These are phyloP conservation scores for Molorchus minor DNA, from an alignment of 2,888 invertebrate species.

Conservation along the genomic window DNA sequence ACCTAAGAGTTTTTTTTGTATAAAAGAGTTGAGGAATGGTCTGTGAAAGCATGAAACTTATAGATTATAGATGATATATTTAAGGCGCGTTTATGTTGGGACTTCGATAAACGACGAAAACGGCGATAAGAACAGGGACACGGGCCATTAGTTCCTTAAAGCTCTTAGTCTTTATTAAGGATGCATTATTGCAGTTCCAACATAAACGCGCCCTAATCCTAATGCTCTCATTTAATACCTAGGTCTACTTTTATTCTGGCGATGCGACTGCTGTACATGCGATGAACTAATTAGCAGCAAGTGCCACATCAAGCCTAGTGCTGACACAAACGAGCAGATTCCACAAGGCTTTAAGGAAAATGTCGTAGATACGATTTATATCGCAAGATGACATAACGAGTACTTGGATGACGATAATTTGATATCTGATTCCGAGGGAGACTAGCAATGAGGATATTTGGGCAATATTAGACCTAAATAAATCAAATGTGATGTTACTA, in stretches of 20 bases:
- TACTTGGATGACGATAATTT: conserved; percentile 54
- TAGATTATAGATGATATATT: too few relatives aligned
- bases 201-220: not conserved
- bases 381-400: conserved; percentile 67
- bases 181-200: too few relatives aligned
- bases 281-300: conserved; percentile 48
- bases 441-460: conserved; percentile 33
- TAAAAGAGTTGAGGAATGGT: too few relatives aligned
- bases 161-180: too few relatives aligned
- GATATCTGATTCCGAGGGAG: conserved; percentile 52
- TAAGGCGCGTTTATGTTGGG: too few relatives aligned
- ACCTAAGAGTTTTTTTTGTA: too few relatives aligned
- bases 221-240: conserved; percentile 35
- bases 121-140: too few relatives aligned
- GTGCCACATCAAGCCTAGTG: conserved; percentile 34
- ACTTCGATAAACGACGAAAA: too few relatives aligned
- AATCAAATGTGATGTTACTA: conserved; percentile 29
- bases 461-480: conserved; percentile 12
- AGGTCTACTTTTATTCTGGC: conserved; percentile 59
- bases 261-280: conserved; percentile 60
- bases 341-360: conserved; percentile 58
- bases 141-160: too few relatives aligned
- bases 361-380: conserved; percentile 68
- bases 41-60: too few relatives aligned
- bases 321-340: conserved; percentile 38